These are phyloP conservation scores for Mystacides longicornis DNA, from an alignment of 2,888 invertebrate species.

Conservation along the genomic window DNA sequence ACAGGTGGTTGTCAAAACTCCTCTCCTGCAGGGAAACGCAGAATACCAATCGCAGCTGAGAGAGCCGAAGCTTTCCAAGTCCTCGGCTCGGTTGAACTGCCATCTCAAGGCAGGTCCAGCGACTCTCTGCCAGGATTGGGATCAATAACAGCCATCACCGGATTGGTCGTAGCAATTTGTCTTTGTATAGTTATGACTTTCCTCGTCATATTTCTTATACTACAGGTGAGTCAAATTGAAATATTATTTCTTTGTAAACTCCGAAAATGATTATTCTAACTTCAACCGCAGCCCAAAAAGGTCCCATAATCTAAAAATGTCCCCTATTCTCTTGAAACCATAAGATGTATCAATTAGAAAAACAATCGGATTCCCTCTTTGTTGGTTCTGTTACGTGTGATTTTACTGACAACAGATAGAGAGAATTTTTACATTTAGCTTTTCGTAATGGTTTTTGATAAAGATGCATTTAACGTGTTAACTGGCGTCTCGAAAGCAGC, in stretches of 20 bases:
- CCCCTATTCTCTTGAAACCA: too few species aligned
- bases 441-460: too few species aligned
- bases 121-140: slow-evolving; percentile 6
- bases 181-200: slow-evolving; percentile 63
- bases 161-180: slow-evolving; percentile 59
- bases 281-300: too few species aligned
- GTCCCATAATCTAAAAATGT: too few species aligned
- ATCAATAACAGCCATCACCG: slow-evolving; percentile 58
- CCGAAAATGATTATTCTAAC: too few species aligned
- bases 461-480: too few species aligned
- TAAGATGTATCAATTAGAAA: too few species aligned
- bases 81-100: slow-evolving; percentile 28
- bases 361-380: too few species aligned
- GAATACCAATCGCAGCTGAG: slow-evolving; percentile 56
- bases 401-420: too few species aligned
- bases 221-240: slow-evolving; percentile 65
- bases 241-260: neutral
- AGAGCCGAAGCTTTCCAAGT: slow-evolving; percentile 32
- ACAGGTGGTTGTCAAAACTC: slow-evolving; percentile 66
- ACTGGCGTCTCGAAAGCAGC: too few species aligned
- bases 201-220: slow-evolving; percentile 59
- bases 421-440: too few species aligned
- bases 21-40: slow-evolving; percentile 65
- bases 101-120: slow-evolving; percentile 22
- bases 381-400: too few species aligned